phyloP scores from a whole-genome alignment of 2,113 vertebrate species.

The Oplegnathus fasciatus region DNA sequence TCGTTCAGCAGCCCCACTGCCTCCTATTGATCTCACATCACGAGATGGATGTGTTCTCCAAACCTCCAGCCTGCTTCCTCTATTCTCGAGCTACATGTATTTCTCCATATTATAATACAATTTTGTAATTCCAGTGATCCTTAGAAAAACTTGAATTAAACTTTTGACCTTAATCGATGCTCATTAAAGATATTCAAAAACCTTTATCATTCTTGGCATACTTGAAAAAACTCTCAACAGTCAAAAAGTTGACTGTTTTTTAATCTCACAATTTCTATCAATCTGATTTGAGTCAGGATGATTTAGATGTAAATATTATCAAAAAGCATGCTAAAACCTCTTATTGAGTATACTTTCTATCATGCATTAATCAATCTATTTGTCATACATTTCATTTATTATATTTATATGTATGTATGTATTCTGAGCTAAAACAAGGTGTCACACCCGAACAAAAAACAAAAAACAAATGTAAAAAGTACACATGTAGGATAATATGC shows the following conservation, averaged over 20 bases:
- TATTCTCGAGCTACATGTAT: slow-evolving; percentile 46
- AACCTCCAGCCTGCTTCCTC: slow-evolving; percentile 57
- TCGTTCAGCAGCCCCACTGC: slow-evolving; percentile 68
- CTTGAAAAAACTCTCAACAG: background rate
- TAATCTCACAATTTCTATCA: background rate
- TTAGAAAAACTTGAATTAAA: background rate
- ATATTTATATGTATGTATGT: background rate
- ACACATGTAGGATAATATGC: background rate
- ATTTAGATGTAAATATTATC: background rate
- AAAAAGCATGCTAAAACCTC: background rate
- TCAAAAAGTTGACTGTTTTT: background rate
- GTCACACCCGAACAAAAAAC: background rate
- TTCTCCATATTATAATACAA: background rate
- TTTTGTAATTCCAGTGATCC: background rate
- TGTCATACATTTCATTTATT: background rate
- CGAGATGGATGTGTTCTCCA: slow-evolving; percentile 78
- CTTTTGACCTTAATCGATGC: background rate
- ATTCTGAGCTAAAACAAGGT: background rate
- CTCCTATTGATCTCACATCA: slow-evolving; percentile 80
- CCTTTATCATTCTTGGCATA: background rate
- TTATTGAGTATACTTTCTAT: background rate
- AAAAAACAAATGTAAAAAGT: background rate
- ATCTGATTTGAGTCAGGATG: background rate
- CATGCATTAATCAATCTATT: background rate
- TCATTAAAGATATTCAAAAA: background rate